phyloP scores from a whole-genome alignment of 2,113 vertebrate genomes.

The Rousettus leschenaultii region DNA sequence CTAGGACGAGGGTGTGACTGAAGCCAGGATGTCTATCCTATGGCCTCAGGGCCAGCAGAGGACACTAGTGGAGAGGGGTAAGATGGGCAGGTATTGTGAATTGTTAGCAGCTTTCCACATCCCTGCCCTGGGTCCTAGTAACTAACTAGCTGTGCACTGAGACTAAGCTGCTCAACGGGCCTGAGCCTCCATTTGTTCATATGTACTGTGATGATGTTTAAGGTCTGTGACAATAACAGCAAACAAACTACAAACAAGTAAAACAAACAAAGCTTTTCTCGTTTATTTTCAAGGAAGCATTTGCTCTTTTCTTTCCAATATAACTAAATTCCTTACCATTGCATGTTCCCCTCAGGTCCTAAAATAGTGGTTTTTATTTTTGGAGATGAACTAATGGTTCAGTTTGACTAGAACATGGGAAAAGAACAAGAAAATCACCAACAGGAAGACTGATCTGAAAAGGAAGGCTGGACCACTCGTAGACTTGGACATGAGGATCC shows the following conservation, averaged over 20 bases:
- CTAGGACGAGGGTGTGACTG: neutral
- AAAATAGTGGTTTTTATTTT: conserved; percentile 36
- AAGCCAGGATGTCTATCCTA: neutral
- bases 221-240: neutral
- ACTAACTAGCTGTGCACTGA: neutral
- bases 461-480: neutral
- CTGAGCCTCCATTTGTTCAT: neutral
- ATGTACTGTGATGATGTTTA: neutral
- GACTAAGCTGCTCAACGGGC: neutral
- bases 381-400: neutral
- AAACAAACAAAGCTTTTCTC: neutral
- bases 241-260: neutral
- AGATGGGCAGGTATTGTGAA: neutral
- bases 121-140: neutral
- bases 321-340: neutral
- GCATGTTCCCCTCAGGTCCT: neutral
- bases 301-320: neutral
- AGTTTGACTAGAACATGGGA: neutral
- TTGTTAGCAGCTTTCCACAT: neutral
- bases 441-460: neutral
- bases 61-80: neutral
- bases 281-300: neutral
- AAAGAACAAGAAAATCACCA: neutral
- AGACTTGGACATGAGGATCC: neutral
- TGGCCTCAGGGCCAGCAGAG: neutral